Evolutionary conservation across 2,113 vertebrate genomes (phyloP), one percentile per base, ranked within the genome.

Genomic region (Alexandromys fortis): DNA sequence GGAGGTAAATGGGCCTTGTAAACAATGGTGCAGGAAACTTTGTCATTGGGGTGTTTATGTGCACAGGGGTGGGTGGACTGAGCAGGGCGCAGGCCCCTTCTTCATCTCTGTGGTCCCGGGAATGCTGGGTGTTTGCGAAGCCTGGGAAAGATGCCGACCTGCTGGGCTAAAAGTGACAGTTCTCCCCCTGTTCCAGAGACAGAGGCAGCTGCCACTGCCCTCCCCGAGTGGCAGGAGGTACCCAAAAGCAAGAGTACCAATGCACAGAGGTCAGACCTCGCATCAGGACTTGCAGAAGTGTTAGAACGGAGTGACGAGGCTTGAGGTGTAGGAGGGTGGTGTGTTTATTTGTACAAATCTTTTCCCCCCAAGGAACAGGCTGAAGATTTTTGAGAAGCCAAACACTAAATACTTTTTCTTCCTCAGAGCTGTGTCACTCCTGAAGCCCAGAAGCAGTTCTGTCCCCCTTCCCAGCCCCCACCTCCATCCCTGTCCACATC

Each of bases 31-130:
- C 21, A 38, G 52, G 77, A 81, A 87, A 95, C 61, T 89, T 92
- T 90, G 72, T 88, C 94, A 22, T 12, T 55, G 93, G 78, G 93
- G 96, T 97, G 96, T 97, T 97, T 97, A 96, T 97, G 97, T 85
- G 89, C 94, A n/a, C 49, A 86, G 90, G 22, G 24, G 45, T 88
- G 33, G 82, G 77, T n/a, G 38, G 55, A 73, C 85, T 13, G 52
- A 94, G 73, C 58, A n/a, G 76, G 65, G 92, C 28, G 1, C 35
- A 47, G 91, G 30, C 45, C 47, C 73, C 89, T 19, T 97, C 45
- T 95, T 96, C 94, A 93, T 93, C 89, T 98, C 95, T 97, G 83
- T 52, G 89, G 86, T 0, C 2, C 89, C 63, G 61, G 28, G 91
- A 92, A 77, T 94, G 52, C 47, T 82, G 89, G 92, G 78, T 95